Percentiles rank a stretch among this genome's conserved stretches.
Conservation (phyloP, 2,797 vertebrate genomes). For the Lacerta viridis region DNA sequence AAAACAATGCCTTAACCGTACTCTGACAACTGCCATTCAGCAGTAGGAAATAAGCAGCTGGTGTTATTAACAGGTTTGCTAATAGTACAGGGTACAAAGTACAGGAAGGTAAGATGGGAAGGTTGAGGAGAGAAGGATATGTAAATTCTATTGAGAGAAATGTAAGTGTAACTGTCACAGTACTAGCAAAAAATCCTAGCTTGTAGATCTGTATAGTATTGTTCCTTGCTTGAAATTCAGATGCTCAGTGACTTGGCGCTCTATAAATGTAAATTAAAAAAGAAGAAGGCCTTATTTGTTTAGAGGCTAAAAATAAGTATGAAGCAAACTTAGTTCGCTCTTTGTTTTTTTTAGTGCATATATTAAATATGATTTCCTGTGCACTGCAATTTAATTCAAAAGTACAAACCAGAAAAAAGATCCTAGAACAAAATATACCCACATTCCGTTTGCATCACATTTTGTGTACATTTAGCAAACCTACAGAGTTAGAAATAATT, state of each 20-base stretch:
- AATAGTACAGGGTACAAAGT: background rate
- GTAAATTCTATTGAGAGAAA: background rate
- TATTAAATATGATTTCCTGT: constrained; percentile 41
- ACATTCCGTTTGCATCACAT: background rate
- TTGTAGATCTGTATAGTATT: background rate
- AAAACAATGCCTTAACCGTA: too few species aligned
- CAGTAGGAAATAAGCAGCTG: too few species aligned
- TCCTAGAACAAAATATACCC: background rate
- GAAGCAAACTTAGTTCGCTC: constrained; percentile 44
- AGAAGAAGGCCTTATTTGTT: constrained; percentile 58
- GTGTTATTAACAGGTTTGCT: too few species aligned
- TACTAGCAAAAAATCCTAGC: background rate
- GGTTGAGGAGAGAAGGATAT: background rate
- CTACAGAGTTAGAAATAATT: background rate
- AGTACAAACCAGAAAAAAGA: constrained; percentile 38
- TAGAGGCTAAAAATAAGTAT: constrained; percentile 65
- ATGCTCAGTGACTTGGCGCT: constrained; percentile 27
- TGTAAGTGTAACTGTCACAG: background rate
- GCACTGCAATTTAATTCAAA: constrained; percentile 36
- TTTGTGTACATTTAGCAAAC: background rate
- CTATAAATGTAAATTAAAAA: constrained; percentile 23
- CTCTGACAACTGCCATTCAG: too few species aligned
- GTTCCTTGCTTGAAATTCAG: constrained; percentile 54
- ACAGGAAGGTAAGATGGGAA: background rate
- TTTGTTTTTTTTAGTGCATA: constrained; percentile 29